Evolutionary conservation across 2,888 invertebrate species (phyloP).

Genomic region (Pherbina coryleti): DNA sequence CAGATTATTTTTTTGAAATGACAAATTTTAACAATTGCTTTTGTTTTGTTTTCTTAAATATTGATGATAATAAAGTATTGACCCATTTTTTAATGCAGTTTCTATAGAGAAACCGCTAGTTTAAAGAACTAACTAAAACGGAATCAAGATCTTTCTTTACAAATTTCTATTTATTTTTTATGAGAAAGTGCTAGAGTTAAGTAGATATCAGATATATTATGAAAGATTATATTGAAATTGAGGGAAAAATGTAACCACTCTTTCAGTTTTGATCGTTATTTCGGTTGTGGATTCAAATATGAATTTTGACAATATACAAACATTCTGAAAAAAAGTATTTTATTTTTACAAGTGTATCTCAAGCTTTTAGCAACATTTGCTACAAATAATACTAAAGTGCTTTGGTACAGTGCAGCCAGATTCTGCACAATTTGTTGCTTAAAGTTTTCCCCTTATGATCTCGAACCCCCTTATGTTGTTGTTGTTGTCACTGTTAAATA

Average conservation of each 20-base stretch:
- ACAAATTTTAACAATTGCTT: not conserved
- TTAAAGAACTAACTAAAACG: no score
- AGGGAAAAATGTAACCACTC: no score
- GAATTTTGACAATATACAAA: no score
- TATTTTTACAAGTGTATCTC: not conserved
- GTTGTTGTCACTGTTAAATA: not conserved
- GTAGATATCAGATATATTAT: no score
- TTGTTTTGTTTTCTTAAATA: not conserved
- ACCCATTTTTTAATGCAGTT: not conserved
- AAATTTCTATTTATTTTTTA: no score
- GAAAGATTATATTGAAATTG: no score
- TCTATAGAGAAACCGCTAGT: not conserved
- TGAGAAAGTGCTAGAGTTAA: no score
- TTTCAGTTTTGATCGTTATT: no score
- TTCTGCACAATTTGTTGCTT: not conserved
- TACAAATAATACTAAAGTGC: constrained; percentile 29
- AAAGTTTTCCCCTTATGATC: not conserved
- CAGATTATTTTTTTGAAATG: not conserved
- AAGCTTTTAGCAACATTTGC: not conserved
- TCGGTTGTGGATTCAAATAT: no score
- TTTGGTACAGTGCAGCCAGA: not conserved
- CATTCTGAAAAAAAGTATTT: not conserved
- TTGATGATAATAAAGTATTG: not conserved
- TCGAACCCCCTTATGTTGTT: no score
- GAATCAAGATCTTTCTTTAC: no score